Evolutionary conservation across 2,888 invertebrate species (phyloP), one percentile per base, ranked within the genome.

Genomic region (Lacanobia wlatinum): DNA sequence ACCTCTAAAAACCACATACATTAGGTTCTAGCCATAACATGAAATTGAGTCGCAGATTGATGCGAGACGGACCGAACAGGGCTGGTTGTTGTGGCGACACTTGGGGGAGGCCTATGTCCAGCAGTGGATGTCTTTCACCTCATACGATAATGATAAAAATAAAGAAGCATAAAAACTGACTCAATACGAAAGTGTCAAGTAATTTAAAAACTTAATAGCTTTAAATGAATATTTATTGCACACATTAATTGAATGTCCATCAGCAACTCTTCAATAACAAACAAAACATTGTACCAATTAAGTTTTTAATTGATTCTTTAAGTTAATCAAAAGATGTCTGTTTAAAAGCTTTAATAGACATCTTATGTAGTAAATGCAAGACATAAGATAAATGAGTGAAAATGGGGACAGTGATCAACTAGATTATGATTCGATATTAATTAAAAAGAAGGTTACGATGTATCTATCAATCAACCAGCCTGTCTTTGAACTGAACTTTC

Each of bases 231-330:
- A 79, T 59, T 76, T 59, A 80, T 73, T 73, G 58, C 52, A 53
- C 64, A 73, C 74, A 80, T 66, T 68, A 66, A 81, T 80, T 62
- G 40, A 48, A 43, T 55, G 59, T 55, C 65, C 21, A 75, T 81
- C 76, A 80, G 43, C 18, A 18, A 71, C n/a, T 46, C 56, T 16
- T 75, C 58, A 64, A 59, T 55, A 52, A 80, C 55, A 34, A 64
- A 82, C 63, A 76, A 82, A 69, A 82, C 63, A 63, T 52, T 46
- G 56, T 40, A 78, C 12, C 9, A 64, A 76, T 69, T 63, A 69
- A 56, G 38, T 34, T 68, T 61, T 63, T 59, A 34, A 80, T 74
- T 59, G 60, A 79, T 61, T 61, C 59, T 28, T 60, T 43, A 52
- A n/a, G 12, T 3, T 55, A n/a, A 34, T 61, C 10, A 50, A 70